Conservation (phyloP, 2,888 invertebrate genomes). For the Halictus quadricinctus region DNA sequence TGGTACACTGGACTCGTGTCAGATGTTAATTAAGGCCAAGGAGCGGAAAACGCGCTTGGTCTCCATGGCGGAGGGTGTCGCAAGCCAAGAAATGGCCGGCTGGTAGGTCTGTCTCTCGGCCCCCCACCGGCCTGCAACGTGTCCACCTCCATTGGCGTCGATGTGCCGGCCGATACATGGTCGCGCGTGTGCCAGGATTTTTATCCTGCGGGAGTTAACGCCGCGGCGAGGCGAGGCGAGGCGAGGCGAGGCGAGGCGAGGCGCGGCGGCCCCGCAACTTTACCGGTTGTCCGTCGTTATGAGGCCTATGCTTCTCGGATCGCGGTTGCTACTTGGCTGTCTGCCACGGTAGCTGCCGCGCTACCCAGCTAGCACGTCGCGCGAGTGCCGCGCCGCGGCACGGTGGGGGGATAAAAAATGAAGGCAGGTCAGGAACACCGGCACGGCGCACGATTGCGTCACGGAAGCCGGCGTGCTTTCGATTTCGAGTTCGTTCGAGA, state of each 20-base stretch:
- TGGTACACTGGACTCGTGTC: constrained; percentile 75
- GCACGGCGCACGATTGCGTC: constrained; percentile 57
- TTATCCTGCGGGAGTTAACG: constrained; percentile 76
- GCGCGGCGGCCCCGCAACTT: constrained; percentile 64
- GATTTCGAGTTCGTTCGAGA: constrained; percentile 39
- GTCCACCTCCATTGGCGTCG: constrained; percentile 48
- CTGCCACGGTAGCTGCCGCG: constrained; percentile 48
- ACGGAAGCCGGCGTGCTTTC: constrained; percentile 59
- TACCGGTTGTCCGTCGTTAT: constrained; percentile 70
- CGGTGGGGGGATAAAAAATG: constrained; percentile 62
- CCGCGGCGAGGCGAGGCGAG: constrained; percentile 59
- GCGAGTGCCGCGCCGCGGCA: background rate
- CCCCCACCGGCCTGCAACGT: constrained; percentile 31
- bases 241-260: constrained; percentile 39
- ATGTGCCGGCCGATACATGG: constrained; percentile 47
- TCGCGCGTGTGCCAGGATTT: constrained; percentile 77
- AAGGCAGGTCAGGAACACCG: constrained; percentile 71
- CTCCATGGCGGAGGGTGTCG: constrained; percentile 76
- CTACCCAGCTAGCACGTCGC: constrained; percentile 15
- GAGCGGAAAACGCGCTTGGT: constrained; percentile 76
- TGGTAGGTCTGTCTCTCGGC: constrained; percentile 40
- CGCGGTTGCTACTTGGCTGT: constrained; percentile 58
- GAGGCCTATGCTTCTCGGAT: constrained; percentile 65
- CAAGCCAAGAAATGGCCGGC: constrained; percentile 75
- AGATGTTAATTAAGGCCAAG: constrained; percentile 82